Conservation (phyloP, 2,888 invertebrate species). For the Leistus spinibarbis region DNA sequence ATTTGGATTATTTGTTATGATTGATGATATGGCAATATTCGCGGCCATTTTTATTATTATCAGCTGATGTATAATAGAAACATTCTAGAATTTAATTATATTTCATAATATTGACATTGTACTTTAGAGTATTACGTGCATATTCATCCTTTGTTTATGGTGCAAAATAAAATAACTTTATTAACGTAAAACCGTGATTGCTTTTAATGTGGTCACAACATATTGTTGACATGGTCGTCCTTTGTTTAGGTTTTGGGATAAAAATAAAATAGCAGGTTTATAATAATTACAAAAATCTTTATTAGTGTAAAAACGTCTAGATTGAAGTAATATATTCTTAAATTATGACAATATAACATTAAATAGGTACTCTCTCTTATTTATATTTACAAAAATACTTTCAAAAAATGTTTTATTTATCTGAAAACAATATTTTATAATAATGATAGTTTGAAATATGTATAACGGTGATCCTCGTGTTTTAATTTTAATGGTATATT, state of each 20-base stretch:
- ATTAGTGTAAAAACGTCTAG: conserved; percentile 31
- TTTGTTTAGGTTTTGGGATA: not conserved
- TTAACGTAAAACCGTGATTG: too few relatives aligned
- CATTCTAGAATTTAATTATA: not conserved
- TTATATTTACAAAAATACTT: conserved; percentile 38
- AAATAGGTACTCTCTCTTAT: conserved; percentile 40
- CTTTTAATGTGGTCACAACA: too few relatives aligned
- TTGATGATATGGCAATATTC: not conserved
- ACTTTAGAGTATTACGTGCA: too few relatives aligned
- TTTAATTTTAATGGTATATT: not conserved
- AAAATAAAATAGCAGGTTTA: not conserved
- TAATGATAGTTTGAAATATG: conserved; percentile 5
- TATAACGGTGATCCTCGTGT: not conserved
- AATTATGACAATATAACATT: conserved; percentile 38
- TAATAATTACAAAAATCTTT: conserved; percentile 30
- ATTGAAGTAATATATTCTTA: conserved; percentile 36
- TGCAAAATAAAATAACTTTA: too few relatives aligned
- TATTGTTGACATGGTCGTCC: too few relatives aligned
- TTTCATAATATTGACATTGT: not conserved
- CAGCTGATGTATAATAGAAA: not conserved
- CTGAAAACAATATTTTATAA: conserved; percentile 30
- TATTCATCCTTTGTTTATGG: too few relatives aligned
- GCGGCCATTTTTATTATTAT: too few relatives aligned
- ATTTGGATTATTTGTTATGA: not conserved
- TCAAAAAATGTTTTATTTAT: conserved; percentile 36